Percentiles rank a stretch among this genome's conserved stretches.
phyloP scores from a whole-genome alignment of 2,113 vertebrate species.

The Phaetusa simplex region DNA sequence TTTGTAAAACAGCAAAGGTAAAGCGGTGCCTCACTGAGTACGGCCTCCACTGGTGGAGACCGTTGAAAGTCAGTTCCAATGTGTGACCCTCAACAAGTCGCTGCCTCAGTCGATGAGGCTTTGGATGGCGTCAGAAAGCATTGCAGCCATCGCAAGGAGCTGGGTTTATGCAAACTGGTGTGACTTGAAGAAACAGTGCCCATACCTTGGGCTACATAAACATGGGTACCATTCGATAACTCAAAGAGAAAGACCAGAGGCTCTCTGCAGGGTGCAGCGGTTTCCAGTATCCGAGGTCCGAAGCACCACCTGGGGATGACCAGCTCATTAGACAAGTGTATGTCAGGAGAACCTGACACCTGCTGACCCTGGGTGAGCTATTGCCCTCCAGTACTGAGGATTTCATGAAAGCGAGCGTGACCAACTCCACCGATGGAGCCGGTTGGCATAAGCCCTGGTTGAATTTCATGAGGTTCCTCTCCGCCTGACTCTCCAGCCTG shows the following conservation, averaged over 20 bases:
- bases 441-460: no score
- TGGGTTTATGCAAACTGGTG: not conserved
- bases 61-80: not conserved
- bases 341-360: not conserved
- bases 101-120: not conserved
- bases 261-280: not conserved
- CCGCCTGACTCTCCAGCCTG: no score
- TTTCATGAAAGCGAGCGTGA: not conserved
- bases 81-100: fast-evolving
- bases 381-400: not conserved
- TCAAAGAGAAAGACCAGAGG: not conserved
- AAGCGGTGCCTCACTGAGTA: not conserved
- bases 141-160: not conserved
- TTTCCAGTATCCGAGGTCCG: not conserved
- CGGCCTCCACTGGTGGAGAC: not conserved
- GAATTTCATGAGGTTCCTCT: no score
- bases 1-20: not conserved
- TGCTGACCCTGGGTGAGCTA: not conserved
- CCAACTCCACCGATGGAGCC: not conserved
- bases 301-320: not conserved
- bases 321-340: not conserved
- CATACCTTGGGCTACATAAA: fast-evolving
- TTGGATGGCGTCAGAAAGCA: not conserved
- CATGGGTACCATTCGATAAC: not conserved
- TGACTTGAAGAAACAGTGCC: not conserved